These are phyloP conservation scores for Agriopis aurantiaria DNA, from an alignment of 2,888 invertebrate species.

Conservation along the genomic window DNA sequence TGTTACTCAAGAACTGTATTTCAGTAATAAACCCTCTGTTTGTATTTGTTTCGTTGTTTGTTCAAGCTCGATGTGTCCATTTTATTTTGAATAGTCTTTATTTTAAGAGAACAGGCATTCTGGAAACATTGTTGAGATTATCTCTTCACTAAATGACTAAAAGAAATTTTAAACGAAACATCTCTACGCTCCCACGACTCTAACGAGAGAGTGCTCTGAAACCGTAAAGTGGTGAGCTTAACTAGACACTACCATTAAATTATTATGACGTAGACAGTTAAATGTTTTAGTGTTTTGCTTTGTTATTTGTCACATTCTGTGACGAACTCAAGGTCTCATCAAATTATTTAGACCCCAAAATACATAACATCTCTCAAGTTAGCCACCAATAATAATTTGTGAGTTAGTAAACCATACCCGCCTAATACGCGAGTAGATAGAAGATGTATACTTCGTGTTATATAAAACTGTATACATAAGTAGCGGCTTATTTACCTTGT, in stretches of 20 bases:
- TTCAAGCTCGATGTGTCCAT: constrained; percentile 41
- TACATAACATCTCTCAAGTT: not conserved
- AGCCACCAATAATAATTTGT: not conserved
- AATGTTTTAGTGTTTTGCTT: not conserved
- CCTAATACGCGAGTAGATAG: constrained; percentile 52
- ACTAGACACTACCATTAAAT: not conserved
- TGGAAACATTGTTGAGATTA: constrained; percentile 36
- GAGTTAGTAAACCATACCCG: not conserved
- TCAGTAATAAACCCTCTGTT: constrained; percentile 53
- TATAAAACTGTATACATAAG: constrained; percentile 76
- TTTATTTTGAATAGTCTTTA: constrained; percentile 38
- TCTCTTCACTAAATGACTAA: constrained; percentile 11
- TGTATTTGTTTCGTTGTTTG: constrained; percentile 50
- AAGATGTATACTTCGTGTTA: constrained; percentile 64
- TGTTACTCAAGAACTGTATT: constrained; percentile 62
- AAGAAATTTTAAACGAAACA: not conserved
- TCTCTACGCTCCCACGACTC: too few relatives aligned
- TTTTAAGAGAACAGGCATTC: constrained; percentile 35
- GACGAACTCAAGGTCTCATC: not conserved
- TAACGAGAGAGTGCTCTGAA: not conserved
- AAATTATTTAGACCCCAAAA: too few relatives aligned
- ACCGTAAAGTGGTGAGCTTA: constrained; percentile 1
- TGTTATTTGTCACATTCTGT: not conserved
- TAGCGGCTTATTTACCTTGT: constrained; percentile 75
- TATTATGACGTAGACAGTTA: not conserved